Base-by-base conservation (phyloP, 1,140 invertebrate species). In the Platyscapa corneri region DNA sequence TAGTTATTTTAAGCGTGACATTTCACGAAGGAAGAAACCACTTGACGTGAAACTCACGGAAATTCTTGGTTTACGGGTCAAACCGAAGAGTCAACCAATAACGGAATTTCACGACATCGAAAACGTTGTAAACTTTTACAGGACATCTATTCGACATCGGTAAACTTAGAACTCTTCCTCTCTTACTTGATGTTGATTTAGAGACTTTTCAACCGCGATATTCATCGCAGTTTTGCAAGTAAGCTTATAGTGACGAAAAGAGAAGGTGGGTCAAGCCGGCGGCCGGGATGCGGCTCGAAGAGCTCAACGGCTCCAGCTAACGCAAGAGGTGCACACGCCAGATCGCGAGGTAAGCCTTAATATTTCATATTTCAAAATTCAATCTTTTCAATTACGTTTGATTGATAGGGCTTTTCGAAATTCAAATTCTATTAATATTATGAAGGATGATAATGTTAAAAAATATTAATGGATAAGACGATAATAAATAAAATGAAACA, bases 261-360 rank as follows among this genome's bases (percentile, higher is more conserved):
- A 46, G 74, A 60, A 86, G 83, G 75, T 87, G 83, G 34, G 37
- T 64, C 23, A 49, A 70, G 85, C 86, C 86, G 87, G 89, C 86
- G 89, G 91, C 89, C 92, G 92, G 92, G 92, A 93, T 93, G 93
- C 92, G 89, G 90, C 91, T 92, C 91, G 88, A 89, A 91, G 89
- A 90, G 90, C 89, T 88, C 82, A 87, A 89, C 82, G 89, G 90
- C 89, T 91, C 89, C 89, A 92, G 93, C 88, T 93, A 93, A 93
- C 92, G 92, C 92, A 91, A 93, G 10, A 92, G 90, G 88, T 90
- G 89, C 90, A 88, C 90, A 91, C 90, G 90, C 88, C 88, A 46
- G 88, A 88, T 92, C 88, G 88, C 89, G 88, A 93, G 92, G 92
- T 93, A 89, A 93, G 83, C 70, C 37, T 53, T 53, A 53, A 16